phyloP scores from a whole-genome alignment of 1,140 invertebrate genomes.

The Nomia melanderi region DNA sequence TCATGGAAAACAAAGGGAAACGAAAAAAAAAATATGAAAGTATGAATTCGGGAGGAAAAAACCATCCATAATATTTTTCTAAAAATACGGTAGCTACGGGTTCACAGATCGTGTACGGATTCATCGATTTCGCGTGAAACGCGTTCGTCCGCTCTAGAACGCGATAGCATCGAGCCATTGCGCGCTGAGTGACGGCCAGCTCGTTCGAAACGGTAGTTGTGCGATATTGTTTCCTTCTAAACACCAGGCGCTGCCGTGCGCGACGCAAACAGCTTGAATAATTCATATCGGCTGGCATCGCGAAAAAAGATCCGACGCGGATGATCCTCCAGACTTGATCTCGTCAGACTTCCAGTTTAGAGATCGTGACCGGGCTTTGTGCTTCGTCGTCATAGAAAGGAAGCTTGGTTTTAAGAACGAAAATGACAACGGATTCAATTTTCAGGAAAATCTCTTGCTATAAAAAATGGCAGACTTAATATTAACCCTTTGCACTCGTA shows the following conservation, averaged over 20 bases:
- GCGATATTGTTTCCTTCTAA: not conserved
- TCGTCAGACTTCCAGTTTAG: not conserved
- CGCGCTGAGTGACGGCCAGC: not conserved
- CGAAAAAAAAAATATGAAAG: not conserved
- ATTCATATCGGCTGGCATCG: not conserved
- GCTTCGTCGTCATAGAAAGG: no score
- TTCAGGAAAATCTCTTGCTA: no score
- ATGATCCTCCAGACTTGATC: not conserved
- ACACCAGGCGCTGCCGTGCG: not conserved
- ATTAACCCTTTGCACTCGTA: no score
- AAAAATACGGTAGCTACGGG: not conserved
- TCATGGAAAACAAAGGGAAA: not conserved
- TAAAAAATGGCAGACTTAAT: no score
- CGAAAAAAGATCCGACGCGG: not conserved
- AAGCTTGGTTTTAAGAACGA: no score
- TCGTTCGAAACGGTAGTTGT: conserved; percentile 1
- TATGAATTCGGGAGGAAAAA: not conserved
- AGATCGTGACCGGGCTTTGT: not conserved
- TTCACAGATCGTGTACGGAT: not conserved
- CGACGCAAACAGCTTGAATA: conserved; percentile 5
- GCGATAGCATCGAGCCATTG: not conserved
- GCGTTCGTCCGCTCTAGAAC: no score
- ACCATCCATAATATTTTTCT: not conserved
- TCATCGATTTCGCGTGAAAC: not conserved
- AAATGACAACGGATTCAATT: not conserved